These are phyloP conservation scores for Podilymbus podiceps DNA, from an alignment of 2,113 vertebrate genomes.

Conservation along the genomic window DNA sequence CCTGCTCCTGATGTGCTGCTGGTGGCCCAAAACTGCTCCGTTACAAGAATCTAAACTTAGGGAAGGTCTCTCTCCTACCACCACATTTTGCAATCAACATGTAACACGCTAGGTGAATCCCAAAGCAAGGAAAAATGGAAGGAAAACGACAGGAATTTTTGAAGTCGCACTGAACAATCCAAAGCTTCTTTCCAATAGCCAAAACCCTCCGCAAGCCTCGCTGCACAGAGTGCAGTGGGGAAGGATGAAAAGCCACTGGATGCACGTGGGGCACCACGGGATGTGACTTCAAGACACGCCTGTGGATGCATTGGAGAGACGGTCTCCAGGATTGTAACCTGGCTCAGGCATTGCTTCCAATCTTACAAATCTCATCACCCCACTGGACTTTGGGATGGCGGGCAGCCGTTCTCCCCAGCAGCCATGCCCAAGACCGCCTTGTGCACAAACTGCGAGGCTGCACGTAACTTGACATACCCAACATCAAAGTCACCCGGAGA, in stretches of 20 bases:
- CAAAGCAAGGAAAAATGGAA: background rate
- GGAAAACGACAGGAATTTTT: background rate
- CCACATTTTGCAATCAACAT: background rate
- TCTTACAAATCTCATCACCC: background rate
- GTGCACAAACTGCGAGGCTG: background rate
- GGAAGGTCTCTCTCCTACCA: background rate
- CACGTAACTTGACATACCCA: background rate
- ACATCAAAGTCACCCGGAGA: background rate
- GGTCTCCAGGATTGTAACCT: background rate
- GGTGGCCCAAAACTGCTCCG: accelerated
- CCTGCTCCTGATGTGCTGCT: background rate
- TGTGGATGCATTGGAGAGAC: background rate
- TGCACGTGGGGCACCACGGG: background rate
- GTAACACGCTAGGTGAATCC: background rate
- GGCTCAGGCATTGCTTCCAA: background rate
- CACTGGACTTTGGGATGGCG: background rate
- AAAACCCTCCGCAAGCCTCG: background rate
- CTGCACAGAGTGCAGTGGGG: accelerated
- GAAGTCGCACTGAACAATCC: background rate
- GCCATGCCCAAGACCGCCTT: accelerated
- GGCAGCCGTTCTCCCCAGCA: background rate
- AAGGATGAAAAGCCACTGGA: background rate
- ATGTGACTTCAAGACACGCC: background rate
- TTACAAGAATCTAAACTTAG: background rate
- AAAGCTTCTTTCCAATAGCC: background rate